Evolutionary conservation across 2,113 vertebrate genomes (phyloP).

Genomic region (Synchiropus splendidus): DNA sequence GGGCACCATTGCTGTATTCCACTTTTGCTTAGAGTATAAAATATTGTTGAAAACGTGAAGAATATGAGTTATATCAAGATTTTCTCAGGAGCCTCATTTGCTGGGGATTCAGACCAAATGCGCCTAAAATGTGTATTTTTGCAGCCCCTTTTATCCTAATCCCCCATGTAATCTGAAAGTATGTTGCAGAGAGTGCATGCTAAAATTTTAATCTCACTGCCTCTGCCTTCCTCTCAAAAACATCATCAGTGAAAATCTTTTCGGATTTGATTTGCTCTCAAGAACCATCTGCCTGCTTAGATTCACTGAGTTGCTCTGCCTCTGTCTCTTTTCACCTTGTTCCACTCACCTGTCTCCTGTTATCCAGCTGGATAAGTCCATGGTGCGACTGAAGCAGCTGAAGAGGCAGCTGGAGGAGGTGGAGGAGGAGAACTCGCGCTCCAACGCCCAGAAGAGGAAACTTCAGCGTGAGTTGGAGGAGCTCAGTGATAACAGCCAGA

Average conservation of each 20-base stretch:
- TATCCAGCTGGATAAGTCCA: slow-evolving; percentile 70
- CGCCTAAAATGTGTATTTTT: slow-evolving; percentile 31
- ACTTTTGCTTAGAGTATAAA: too few relatives aligned
- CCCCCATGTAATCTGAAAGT: slow-evolving; percentile 26
- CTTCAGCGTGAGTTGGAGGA: slow-evolving; percentile 93
- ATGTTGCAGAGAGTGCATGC: slow-evolving; percentile 11
- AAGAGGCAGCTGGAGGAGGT: slow-evolving; percentile 96
- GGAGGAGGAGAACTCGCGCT: slow-evolving; percentile 91
- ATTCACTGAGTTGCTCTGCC: background rate
- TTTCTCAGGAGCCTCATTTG: too few relatives aligned
- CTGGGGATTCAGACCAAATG: slow-evolving; percentile 13
- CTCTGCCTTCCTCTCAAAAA: slow-evolving; percentile 39
- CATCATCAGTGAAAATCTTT: slow-evolving; percentile 36
- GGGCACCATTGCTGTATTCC: too few relatives aligned
- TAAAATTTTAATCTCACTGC: slow-evolving; percentile 32
- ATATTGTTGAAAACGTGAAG: too few relatives aligned
- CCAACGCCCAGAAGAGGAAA: slow-evolving; percentile 88
- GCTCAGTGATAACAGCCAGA: slow-evolving; percentile 79
- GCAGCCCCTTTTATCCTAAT: slow-evolving; percentile 43
- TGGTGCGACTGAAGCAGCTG: slow-evolving; percentile 82
- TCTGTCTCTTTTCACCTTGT: background rate
- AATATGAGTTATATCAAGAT: too few relatives aligned
- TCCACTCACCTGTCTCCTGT: background rate
- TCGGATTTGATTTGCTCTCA: slow-evolving; percentile 29
- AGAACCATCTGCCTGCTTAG: background rate